A percentile compares a stretch with the other conserved stretches of the same genome.
phyloP scores from a whole-genome alignment of 2,888 invertebrate genomes.

The Drosophila nr. perissopoda region DNA sequence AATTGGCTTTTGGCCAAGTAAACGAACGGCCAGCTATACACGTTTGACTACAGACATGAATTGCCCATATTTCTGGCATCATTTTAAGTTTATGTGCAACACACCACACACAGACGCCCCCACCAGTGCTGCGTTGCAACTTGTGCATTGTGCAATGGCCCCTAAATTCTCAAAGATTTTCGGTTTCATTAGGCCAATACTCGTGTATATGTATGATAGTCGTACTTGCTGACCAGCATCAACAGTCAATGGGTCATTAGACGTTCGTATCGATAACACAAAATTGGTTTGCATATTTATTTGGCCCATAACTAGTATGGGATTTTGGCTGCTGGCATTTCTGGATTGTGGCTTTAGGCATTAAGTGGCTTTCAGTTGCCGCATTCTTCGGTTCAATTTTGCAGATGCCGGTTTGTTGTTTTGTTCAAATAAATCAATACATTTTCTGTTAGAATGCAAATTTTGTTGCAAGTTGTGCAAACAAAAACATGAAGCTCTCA shows the following conservation, averaged over 20 bases:
- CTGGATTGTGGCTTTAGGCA: constrained; percentile 38
- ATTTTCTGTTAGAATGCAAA: constrained; percentile 21
- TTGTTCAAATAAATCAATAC: constrained; percentile 27
- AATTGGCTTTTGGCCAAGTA: constrained; percentile 78
- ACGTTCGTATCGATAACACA: constrained; percentile 58
- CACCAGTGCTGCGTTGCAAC: constrained; percentile 31
- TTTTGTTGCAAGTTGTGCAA: constrained; percentile 27
- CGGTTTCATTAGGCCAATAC: constrained; percentile 71
- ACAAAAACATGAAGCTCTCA: constrained; percentile 13
- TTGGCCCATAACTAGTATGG: constrained; percentile 35
- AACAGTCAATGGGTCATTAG: constrained; percentile 70
- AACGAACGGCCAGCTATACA: constrained; percentile 53
- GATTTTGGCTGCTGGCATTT: constrained; percentile 43
- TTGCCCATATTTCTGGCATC: constrained; percentile 63
- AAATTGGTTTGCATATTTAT: constrained; percentile 66
- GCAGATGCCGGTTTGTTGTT: constrained; percentile 22
- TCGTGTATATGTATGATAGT: constrained; percentile 9
- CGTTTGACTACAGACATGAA: constrained; percentile 44
- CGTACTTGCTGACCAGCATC: constrained; percentile 19
- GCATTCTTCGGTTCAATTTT: constrained; percentile 30
- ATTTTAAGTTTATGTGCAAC: constrained; percentile 58
- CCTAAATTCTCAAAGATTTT: constrained; percentile 70
- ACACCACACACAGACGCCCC: constrained; percentile 8
- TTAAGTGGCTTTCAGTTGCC: constrained; percentile 45
- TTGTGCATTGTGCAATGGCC: constrained; percentile 42